Evolutionary conservation across 2,888 invertebrate species (phyloP).

Genomic region (Spilosoma lubricipeda): DNA sequence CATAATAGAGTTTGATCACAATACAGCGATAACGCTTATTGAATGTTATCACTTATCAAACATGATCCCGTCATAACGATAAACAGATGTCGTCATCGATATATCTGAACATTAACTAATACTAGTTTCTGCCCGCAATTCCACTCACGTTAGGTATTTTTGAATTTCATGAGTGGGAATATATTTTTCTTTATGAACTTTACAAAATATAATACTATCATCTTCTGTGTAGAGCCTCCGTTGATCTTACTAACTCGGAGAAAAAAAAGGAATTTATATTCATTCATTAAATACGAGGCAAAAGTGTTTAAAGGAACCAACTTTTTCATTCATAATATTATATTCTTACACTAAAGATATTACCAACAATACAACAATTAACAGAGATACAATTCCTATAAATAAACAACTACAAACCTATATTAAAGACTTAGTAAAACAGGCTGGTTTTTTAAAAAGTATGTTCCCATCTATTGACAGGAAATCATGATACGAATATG

Average conservation of each 20-base stretch:
- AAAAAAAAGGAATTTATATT: background rate
- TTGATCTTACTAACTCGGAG: background rate
- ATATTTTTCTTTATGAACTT: background rate
- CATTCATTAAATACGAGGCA: too few relatives aligned
- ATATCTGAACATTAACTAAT: constrained; percentile 3
- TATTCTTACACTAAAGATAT: background rate
- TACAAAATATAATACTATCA: too few relatives aligned
- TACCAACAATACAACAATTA: background rate
- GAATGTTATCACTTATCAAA: constrained; percentile 61
- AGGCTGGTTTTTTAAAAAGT: background rate
- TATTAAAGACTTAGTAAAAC: background rate
- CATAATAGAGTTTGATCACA: constrained; percentile 57
- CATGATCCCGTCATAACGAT: constrained; percentile 54
- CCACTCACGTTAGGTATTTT: background rate
- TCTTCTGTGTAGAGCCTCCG: background rate
- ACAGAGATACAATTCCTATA: background rate
- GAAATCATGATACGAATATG: background rate
- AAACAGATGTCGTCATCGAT: constrained; percentile 33
- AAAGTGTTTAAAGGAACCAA: background rate
- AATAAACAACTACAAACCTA: background rate
- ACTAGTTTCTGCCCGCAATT: background rate
- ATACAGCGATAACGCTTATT: constrained; percentile 65
- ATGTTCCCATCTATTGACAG: background rate
- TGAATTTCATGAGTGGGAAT: background rate
- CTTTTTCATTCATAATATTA: background rate